Evolutionary conservation across 2,113 vertebrate species (phyloP), one percentile per base, ranked within the genome.

Genomic region (Bubo scandiacus): DNA sequence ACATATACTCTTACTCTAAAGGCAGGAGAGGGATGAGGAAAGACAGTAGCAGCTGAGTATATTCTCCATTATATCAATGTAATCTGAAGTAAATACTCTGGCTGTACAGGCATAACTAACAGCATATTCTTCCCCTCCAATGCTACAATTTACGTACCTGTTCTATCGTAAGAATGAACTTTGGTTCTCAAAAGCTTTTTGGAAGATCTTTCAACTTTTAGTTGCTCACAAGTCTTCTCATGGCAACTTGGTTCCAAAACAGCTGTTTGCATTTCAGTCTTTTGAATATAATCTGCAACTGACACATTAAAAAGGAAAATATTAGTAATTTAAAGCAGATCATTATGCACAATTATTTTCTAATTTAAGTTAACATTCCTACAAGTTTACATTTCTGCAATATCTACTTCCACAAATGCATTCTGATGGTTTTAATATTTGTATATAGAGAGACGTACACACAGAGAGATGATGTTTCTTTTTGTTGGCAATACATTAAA

Each of bases 211-310:
- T 65, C 71, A 67, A 38, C 32, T 58, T 79, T 45, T 26, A 45
- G 54, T 89, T 77, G 42, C 80, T 83, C 79, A 75, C n/a, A 52
- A 51, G 83, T 49, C 43, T 92, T 92, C 66, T 61, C 67, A 25
- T 8, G 58, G 12, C 47, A 68, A 72, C 42, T 42, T 61, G 55
- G 54, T 45, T 96, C 43, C 80, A 66, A 42, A 78, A 22, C 20
- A 43, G 49, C 25, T 62, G 34, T 40, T 92, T 78, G 81, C 81
- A 13, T 52, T 66, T 72, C 65, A 67, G 3, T 45, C 58, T 66
- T 65, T 65, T 84, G 66, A 51, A 74, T 15, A 73, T 81, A 90
- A 92, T 65, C 93, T 97, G 81, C 40, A 96, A 96, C 15, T 10
- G 13, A 51, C 27, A 65, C 22, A 81, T 78, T 49, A 67, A 83